Base-by-base conservation (phyloP, 2,113 vertebrate species). In the Sminthopsis crassicaudata region DNA sequence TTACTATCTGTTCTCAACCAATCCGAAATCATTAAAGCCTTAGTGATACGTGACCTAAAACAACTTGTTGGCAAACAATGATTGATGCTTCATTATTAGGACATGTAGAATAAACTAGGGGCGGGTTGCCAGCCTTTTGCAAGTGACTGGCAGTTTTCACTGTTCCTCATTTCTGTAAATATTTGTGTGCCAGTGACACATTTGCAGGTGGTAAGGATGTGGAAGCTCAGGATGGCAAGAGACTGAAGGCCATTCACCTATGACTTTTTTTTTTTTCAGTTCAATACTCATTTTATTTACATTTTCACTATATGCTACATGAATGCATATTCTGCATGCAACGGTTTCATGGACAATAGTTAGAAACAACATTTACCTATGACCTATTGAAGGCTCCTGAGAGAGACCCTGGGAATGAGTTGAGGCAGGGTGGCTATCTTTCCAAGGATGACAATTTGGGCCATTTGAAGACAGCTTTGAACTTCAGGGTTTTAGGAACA, bases 211-310 rank as follows among this genome's bases (percentile, higher is more conserved):
- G 36, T 76, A 60, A 60, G 27, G 57, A 60, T 36, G 3, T 30
- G 27, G 27, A 30, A 27, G 12, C 30, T 67, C 1, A 16, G 30
- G 30, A 8, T 12, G 25, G 1, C 36, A 76, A n/a, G 4, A n/a
- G 3, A 14, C 36, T 36, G 14, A 76, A 19, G 60, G 36, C 30
- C 16, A 76, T 16, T 76, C 60, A 6, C 60, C 60, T 19, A 36
- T 76, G 60, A 19, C 36, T n/a, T 19, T 36, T 51, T 51, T 48
- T 50, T 51, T 51, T 51, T 96, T 93, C 67, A 91, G 84, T 97
- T 97, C 97, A 97, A 97, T 90, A 95, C 91, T 46, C 90, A 96
- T 97, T 98, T 98, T 98, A 98, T 98, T 95, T 10, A 91, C 91
- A 92, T 96, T 97, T 98, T 96, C 57, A 94, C 89, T 96, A 42